Percentiles rank a stretch among this genome's conserved stretches.
phyloP scores from a whole-genome alignment of 2,888 invertebrate species.

The Xestoiulus laeticollis region DNA sequence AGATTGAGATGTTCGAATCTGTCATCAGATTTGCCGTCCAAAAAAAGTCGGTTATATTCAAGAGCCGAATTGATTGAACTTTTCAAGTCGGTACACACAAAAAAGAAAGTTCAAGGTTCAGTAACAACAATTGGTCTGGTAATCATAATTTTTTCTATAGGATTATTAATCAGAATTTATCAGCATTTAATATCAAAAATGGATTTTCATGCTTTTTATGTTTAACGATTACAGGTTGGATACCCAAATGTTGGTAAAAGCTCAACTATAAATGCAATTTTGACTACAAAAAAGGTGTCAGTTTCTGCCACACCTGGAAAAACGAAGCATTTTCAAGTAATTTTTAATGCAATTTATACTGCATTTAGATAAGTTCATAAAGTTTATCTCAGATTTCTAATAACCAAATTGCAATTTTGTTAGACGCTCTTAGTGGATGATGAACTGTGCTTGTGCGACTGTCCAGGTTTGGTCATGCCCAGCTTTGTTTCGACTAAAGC shows the following conservation, averaged over 20 bases:
- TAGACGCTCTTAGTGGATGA: constrained; percentile 85
- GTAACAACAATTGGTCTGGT: constrained; percentile 83
- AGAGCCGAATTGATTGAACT: constrained; percentile 74
- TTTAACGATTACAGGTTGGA: constrained; percentile 73
- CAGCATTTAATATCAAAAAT: not conserved
- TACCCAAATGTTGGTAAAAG: constrained; percentile 99
- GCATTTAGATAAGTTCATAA: not conserved
- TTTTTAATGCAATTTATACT: constrained; percentile 24
- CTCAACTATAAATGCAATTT: constrained; percentile 94
- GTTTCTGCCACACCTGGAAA: constrained; percentile 99
- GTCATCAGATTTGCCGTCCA: not conserved
- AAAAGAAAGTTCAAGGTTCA: constrained; percentile 60
- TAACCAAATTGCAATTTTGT: constrained; percentile 52
- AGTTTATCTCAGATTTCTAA: no score
- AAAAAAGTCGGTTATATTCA: constrained; percentile 5
- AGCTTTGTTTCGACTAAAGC: constrained; percentile 94
- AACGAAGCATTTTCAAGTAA: constrained; percentile 90
- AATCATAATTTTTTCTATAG: constrained; percentile 55
- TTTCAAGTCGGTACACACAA: constrained; percentile 71
- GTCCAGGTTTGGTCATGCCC: constrained; percentile 98
- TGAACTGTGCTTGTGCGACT: constrained; percentile 89
- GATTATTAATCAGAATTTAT: not conserved
- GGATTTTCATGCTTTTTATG: not conserved
- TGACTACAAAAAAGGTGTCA: constrained; percentile 80
- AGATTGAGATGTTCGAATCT: not conserved